Conservation (phyloP, 2,797 vertebrate species). For the Bucorvus abyssinicus region DNA sequence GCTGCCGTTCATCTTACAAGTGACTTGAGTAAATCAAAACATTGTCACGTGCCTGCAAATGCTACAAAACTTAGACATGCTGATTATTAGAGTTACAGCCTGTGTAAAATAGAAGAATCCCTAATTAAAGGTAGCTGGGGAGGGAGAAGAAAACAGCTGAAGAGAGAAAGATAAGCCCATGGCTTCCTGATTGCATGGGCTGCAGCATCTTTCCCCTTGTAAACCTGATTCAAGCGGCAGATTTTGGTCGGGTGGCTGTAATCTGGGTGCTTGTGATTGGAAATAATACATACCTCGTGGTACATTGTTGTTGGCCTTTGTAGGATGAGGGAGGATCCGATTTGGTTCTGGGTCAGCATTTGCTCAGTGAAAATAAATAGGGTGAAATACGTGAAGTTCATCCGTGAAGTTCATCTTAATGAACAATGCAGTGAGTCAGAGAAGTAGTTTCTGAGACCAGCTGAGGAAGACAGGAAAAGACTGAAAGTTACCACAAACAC, state of each 20-base stretch:
- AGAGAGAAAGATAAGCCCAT: not conserved
- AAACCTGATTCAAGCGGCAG: not conserved
- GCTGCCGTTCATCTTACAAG: not conserved
- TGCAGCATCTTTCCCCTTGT: not conserved
- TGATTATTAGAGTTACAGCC: not conserved
- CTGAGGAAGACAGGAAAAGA: not conserved
- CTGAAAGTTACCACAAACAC: not conserved
- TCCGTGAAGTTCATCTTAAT: not conserved
- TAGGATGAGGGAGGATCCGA: not conserved
- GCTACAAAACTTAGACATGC: not conserved
- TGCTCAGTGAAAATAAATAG: not conserved
- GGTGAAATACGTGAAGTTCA: not conserved
- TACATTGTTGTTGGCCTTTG: not conserved
- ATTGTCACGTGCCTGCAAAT: not conserved
- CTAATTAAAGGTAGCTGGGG: not conserved
- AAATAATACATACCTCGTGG: not conserved
- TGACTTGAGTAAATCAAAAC: not conserved
- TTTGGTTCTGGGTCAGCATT: not conserved
- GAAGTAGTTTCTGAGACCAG: not conserved
- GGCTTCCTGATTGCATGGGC: not conserved
- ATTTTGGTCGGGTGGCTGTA: rapidly evolving
- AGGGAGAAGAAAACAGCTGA: not conserved
- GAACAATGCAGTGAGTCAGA: not conserved
- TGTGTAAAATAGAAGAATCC: not conserved
- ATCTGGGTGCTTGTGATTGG: not conserved